Conservation (phyloP, 1,140 invertebrate genomes). For the Formica exsecta region DNA sequence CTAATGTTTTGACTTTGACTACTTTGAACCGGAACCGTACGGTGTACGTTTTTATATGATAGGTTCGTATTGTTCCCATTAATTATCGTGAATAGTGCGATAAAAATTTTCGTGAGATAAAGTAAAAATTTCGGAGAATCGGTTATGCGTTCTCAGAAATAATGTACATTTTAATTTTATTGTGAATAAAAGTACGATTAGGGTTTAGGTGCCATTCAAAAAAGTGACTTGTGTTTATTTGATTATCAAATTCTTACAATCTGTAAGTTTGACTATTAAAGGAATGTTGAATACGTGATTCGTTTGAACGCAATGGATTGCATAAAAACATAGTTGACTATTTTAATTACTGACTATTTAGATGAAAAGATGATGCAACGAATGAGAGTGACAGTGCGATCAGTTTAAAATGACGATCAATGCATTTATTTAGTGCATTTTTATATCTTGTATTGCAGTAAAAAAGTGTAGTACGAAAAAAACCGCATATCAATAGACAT, state of each 20-base stretch:
- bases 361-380: background rate
- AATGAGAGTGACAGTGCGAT: background rate
- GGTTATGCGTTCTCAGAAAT: background rate
- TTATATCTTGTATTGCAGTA: background rate
- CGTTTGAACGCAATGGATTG: background rate
- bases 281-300: too few relatives aligned
- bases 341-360: too few relatives aligned
- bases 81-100: background rate
- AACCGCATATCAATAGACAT: background rate
- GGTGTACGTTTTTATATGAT: background rate
- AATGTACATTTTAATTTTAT: too few relatives aligned
- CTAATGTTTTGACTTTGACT: background rate
- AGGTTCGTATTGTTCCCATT: background rate
- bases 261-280: background rate
- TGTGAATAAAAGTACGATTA: background rate
- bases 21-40: background rate
- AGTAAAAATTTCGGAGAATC: too few relatives aligned
- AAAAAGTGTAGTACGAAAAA: background rate
- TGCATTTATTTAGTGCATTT: background rate
- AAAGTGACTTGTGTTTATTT: too few relatives aligned
- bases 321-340: background rate
- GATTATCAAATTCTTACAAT: background rate
- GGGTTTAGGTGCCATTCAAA: background rate
- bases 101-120: too few relatives aligned
- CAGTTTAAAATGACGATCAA: slow-evolving; percentile 14